A percentile compares a stretch with the other conserved stretches of the same genome.
Conservation (phyloP, 2,888 invertebrate species). For the Brachypalpus laphriformis region DNA sequence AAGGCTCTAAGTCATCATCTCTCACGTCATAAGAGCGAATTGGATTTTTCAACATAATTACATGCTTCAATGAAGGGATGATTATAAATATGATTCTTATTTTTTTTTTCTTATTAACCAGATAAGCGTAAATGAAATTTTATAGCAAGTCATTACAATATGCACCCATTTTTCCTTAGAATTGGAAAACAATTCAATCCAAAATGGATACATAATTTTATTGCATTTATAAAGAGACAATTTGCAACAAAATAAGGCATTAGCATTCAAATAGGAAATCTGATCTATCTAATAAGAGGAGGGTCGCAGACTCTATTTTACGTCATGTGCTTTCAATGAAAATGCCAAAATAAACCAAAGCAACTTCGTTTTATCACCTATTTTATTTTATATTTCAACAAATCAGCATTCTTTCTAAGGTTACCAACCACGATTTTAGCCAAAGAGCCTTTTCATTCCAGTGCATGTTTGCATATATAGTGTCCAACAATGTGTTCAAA, state of each 20-base stretch:
- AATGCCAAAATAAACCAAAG: background rate
- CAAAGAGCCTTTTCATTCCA: conserved; percentile 7
- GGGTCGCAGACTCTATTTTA: background rate
- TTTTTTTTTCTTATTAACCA: background rate
- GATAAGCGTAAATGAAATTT: background rate
- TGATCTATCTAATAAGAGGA: background rate
- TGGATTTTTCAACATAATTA: no score
- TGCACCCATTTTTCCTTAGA: background rate
- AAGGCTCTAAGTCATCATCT: no score
- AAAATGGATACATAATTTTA: background rate
- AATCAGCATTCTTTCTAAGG: conserved; percentile 12
- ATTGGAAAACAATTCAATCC: background rate
- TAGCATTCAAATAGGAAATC: background rate
- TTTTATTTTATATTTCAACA: background rate
- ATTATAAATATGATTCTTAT: background rate
- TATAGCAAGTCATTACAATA: background rate
- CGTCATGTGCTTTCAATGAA: background rate
- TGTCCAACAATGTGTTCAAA: conserved; percentile 27
- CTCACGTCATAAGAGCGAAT: no score
- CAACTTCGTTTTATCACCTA: conserved; percentile 14
- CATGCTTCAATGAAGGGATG: background rate
- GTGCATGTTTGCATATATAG: conserved; percentile 11
- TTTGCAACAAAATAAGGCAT: background rate
- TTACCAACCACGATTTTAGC: conserved; percentile 3
- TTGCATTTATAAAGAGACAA: background rate